Evolutionary conservation across 2,888 invertebrate genomes (phyloP).

Genomic region (Uloborus plumipes): DNA sequence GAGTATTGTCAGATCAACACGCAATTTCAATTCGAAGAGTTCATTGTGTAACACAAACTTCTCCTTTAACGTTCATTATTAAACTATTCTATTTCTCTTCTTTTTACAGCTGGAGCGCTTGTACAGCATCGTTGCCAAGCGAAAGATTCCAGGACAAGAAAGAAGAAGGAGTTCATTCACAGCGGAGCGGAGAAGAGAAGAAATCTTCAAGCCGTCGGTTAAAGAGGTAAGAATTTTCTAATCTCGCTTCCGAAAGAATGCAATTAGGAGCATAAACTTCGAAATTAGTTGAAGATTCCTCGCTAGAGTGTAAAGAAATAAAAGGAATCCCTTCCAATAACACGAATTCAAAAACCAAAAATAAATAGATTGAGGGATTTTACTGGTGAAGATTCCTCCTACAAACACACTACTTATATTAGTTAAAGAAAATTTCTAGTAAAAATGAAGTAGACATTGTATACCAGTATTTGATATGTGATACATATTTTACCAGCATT

Average conservation of each 20-base stretch:
- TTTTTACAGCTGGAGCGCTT: constrained; percentile 42
- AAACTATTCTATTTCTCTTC: neutral
- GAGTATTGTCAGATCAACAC: no score
- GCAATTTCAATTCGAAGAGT: no score
- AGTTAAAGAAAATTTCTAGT: no score
- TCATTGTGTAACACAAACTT: neutral
- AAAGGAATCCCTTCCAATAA: no score
- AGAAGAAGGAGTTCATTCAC: constrained; percentile 70
- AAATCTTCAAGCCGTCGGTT: constrained; percentile 70
- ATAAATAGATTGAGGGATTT: no score
- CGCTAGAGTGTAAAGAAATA: no score
- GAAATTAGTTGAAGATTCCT: neutral
- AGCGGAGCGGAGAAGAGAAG: constrained; percentile 69
- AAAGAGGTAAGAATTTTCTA: constrained; percentile 68
- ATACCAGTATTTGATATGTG: no score
- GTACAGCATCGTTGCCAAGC: constrained; percentile 62
- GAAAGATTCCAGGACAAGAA: constrained; percentile 66
- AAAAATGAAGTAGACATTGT: no score
- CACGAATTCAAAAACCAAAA: no score
- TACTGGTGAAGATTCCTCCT: no score
- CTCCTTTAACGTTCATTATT: neutral
- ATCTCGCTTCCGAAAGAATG: neutral
- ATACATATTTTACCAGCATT: no score
- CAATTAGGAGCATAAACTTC: neutral
- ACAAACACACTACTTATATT: no score